Evolutionary conservation across 2,797 vertebrate genomes (phyloP), one percentile per base, ranked within the genome.

Genomic region (Eptatretus atami): DNA sequence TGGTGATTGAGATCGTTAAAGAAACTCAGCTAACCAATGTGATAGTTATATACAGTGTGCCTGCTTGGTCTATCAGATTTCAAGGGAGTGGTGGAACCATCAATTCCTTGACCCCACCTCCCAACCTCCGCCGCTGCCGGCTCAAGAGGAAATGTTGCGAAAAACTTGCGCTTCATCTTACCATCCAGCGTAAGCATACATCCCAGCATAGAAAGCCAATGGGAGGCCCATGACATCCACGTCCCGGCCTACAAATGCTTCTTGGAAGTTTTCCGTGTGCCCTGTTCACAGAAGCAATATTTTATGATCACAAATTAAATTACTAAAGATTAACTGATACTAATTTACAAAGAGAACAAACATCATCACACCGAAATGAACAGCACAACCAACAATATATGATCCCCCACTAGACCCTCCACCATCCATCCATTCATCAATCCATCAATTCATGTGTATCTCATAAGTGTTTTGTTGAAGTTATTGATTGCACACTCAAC

Each of bases 161-260:
- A 44, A 3, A 44, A 44, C 31, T 44, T 15, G 9, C 12, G 55
- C 11, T 24, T n/a, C 55, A 24, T 60, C 15, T 15, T 77, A 90
- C 85, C 84, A 90, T 76, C 84, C 85, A 4, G 77, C 75, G 19
- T 82, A 90, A 0, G 85, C 83, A 64, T 85, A 88, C 52, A 88
- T 77, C 63, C 83, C 84, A 2, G 81, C 80, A 5, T 82, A 90
- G 74, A 90, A 86, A n/a, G 85, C 83, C 69, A 90, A 68, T 1
- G 85, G 85, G 31, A 90, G 63, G 66, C 72, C 77, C n/a, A 79
- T 77, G 70, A 81, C 55, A 24, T 24, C 24, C 9, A 15, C 15
- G 9, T 60, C 55, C 55, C 15, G 55, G 8, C 9, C 15, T 24
- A 60, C 55, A 60, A 60, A 60, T 11, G 55, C 55, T 11, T 24